Base-by-base conservation (phyloP, 2,797 vertebrate species). In the Poecilia wingei region DNA sequence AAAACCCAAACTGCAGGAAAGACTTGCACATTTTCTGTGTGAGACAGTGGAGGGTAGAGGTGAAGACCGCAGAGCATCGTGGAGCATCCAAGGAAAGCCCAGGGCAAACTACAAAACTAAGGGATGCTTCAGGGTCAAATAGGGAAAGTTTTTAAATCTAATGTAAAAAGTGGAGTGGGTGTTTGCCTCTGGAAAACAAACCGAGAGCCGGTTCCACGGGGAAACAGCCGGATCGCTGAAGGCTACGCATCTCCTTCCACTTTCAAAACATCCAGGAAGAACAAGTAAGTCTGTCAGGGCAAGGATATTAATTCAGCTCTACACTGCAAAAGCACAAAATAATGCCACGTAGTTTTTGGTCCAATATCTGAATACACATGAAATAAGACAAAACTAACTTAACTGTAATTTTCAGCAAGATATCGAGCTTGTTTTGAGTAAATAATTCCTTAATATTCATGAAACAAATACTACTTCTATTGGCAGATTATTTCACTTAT, bases 81-180 rank as follows among this genome's bases (percentile, higher is more conserved):
- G 41, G 69, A 28, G 13, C 46, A 7, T 47, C 25, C n/a, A 6
- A 3, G 14, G 12, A 18, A 28, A 72, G 45, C 69, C 33, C 61
- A 22, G 31, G 33, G 61, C 61, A 39, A 33, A 39, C 36, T 41
- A 39, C 33, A 68, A 10, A 39, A 39, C 36, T 12, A 22, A 68
- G 20, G 20, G 3, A 39, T 4, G 36, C 36, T 41, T 41, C 18
- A 68, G 64, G 64, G 64, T 68, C 64, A 39, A 68, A 68, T 4
- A 68, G 7, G 18, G 64, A 22, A 68, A 68, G 9, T 9, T 41
- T 39, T 22, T 39, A 12, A 68, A 68, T 22, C 7, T 66, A 39
- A 39, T 25, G 33, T 41, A 68, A 68, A 68, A 33, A 49, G 71
- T 72, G 71, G 46, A 71, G 69, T 71, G 69, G 69, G n/a, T 71